Evolutionary conservation across 2,797 vertebrate species (phyloP).

Genomic region (Coreius guichenoti): DNA sequence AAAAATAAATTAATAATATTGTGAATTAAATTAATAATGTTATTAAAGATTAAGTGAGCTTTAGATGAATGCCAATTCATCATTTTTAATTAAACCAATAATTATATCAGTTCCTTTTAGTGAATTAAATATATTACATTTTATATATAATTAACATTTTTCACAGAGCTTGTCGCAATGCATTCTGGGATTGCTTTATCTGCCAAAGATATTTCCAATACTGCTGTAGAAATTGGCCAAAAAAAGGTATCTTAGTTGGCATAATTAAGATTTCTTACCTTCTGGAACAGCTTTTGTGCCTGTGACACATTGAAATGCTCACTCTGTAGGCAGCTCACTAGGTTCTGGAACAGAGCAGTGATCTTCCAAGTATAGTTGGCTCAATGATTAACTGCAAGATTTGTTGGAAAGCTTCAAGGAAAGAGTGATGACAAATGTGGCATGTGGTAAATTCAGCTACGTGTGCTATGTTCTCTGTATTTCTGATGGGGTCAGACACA

Average conservation of each 20-base stretch:
- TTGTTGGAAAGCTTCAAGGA: slow-evolving; percentile 40
- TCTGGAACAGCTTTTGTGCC: not conserved
- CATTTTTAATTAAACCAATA: not conserved
- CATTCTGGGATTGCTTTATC: not conserved
- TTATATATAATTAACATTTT: not conserved
- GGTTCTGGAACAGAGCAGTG: slow-evolving; percentile 7
- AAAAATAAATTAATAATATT: not conserved
- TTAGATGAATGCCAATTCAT: not conserved
- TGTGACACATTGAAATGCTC: not conserved
- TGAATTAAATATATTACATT: no score
- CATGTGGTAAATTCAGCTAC: slow-evolving; percentile 11
- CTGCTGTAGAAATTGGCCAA: not conserved
- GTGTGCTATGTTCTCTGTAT: not conserved
- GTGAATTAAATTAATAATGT: not conserved
- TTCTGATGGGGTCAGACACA: not conserved
- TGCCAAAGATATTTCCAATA: not conserved
- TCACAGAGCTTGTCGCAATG: not conserved
- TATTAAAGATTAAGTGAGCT: not conserved
- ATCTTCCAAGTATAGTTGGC: slow-evolving; percentile 28
- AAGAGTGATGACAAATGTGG: slow-evolving; percentile 32
- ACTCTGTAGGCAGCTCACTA: not conserved
- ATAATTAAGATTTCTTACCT: not conserved
- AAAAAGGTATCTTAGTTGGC: not conserved
- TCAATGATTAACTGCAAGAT: not conserved
- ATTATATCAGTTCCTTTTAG: no score